Evolutionary conservation across 2,797 vertebrate species (phyloP), one percentile per base, ranked within the genome.

Genomic region (Muscicapa striata): DNA sequence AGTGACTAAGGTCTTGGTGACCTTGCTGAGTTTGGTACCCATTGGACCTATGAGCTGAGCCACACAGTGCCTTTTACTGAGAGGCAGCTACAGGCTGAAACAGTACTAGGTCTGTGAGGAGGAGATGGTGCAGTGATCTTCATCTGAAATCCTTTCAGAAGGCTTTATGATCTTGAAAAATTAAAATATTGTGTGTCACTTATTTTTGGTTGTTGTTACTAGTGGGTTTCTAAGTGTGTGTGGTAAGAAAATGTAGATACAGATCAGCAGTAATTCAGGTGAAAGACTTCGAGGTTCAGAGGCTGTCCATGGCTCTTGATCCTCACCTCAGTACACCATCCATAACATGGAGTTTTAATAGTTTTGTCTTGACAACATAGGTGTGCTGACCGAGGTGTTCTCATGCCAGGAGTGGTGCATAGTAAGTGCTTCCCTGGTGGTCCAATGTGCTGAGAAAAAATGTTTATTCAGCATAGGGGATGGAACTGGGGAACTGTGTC

Each of bases 161-260:
- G 14, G 30, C 40, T 58, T 67, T 58, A 30, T 46, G 30, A 40
- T 70, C 27, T 69, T 91, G 55, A 62, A 55, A 69, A 79, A 36
- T 13, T 59, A 48, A 81, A 84, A 16, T 32, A 19, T 7, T 34
- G 7, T 32, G 22, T 45, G 21, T 17, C 3, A 7, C 38, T 59
- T 87, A 12, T 12, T 54, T 84, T 69, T 1, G 9, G 14, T 67
- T 52, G 17, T 19, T 69, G 43, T 24, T 78, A 24, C 34, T 36
- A 38, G 8, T 0, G 0, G 1, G 16, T 58, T 82, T 85, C 30
- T 46, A 38, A 52, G 38, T 38, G 29, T 17, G 8, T 41, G 6
- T 45, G 40, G 27, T 79, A 54, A 70, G 79, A 85, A 86, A 72
- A 52, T 24, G 41, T 34, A 70, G 30, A 19, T 26, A 19, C 0